Conservation (phyloP, 2,888 invertebrate species). For the Dyspetes luteomarginatus region DNA sequence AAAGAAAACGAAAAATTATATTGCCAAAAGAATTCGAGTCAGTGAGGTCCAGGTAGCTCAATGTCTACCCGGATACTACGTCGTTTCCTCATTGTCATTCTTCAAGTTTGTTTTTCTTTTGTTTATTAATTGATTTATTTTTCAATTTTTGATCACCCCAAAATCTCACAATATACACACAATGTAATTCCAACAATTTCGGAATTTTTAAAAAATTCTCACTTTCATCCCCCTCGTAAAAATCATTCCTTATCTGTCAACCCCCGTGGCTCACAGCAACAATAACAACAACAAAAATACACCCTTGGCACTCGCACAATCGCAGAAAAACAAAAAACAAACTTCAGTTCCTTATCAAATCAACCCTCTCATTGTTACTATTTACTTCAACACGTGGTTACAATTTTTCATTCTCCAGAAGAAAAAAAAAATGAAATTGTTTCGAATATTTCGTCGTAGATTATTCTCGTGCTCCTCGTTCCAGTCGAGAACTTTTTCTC, state of each 20-base stretch:
- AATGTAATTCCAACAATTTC: not conserved
- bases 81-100: slow-evolving; percentile 61
- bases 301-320: slow-evolving; percentile 33
- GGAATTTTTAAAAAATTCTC: not conserved
- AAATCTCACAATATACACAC: too few species aligned
- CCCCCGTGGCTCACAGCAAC: not conserved
- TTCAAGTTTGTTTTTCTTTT: not conserved
- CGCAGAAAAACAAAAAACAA: not conserved
- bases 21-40: slow-evolving; percentile 3
- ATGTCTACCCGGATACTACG: slow-evolving; percentile 58
- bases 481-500: slow-evolving; percentile 73
- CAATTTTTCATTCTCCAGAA: too few species aligned
- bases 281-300: not conserved
- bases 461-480: slow-evolving; percentile 49
- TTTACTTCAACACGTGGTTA: too few species aligned
- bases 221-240: not conserved
- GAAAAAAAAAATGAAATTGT: too few species aligned
- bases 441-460: not conserved
- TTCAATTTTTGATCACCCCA: too few species aligned
- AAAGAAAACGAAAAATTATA: not conserved
- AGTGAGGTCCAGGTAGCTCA: slow-evolving; percentile 58
- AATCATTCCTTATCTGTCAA: not conserved
- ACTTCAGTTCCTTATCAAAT: not conserved
- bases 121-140: too few species aligned
- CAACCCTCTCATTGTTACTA: not conserved